Evolutionary conservation across 2,113 vertebrate species (phyloP).

Genomic region (Mohoua ochrocephala): DNA sequence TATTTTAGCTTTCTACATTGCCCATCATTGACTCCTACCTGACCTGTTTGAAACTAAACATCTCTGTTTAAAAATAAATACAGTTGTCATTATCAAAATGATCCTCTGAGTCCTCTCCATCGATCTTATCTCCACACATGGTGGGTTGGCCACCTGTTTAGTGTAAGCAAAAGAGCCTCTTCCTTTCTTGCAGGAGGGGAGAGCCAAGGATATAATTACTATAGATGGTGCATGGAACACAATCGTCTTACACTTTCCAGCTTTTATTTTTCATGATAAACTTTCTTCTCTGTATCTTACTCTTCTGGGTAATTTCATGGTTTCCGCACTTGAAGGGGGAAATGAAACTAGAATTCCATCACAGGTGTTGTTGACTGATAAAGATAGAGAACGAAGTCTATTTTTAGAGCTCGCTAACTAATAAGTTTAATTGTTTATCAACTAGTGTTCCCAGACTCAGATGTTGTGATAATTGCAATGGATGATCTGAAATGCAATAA

Average conservation of each 20-base stretch:
- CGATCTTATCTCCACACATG: background rate
- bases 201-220: background rate
- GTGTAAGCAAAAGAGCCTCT: background rate
- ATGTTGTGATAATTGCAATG: background rate
- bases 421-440: constrained; percentile 1
- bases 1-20: background rate
- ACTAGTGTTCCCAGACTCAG: background rate
- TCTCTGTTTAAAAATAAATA: background rate
- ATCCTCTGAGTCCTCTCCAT: background rate
- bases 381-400: background rate
- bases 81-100: background rate
- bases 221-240: background rate
- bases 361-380: background rate
- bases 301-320: background rate
- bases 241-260: background rate
- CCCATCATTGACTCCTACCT: background rate
- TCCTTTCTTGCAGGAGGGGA: background rate
- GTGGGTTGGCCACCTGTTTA: background rate
- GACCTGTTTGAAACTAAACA: background rate
- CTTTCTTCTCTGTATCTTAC: background rate
- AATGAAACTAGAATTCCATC: background rate
- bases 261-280: background rate
- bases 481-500: background rate
- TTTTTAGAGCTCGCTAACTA: background rate
- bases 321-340: background rate